These are phyloP conservation scores for Chelmon rostratus DNA, from an alignment of 2,797 vertebrate species.

Conservation along the genomic window DNA sequence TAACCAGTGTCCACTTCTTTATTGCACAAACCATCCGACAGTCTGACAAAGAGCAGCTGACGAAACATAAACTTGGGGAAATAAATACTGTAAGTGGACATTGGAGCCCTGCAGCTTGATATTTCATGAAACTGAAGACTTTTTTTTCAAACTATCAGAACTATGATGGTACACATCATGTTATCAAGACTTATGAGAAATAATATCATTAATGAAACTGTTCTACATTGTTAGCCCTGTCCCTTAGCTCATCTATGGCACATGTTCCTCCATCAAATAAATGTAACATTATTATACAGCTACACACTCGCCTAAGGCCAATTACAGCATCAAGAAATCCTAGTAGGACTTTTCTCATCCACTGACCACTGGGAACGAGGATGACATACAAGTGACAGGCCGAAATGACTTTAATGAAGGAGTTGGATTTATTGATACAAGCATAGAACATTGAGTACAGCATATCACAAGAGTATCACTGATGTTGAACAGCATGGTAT, in stretches of 20 bases:
- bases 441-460: background rate
- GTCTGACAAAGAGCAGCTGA: no score
- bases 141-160: background rate
- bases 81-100: no score
- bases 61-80: no score
- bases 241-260: background rate
- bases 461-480: background rate
- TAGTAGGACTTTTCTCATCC: background rate
- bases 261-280: background rate
- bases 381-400: slow-evolving; percentile 86
- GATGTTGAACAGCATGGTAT: background rate
- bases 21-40: no score
- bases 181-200: background rate
- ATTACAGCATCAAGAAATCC: background rate
- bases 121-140: background rate
- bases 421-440: slow-evolving; percentile 6
- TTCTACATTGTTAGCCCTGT: background rate
- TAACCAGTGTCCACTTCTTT: no score
- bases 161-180: background rate
- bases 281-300: background rate
- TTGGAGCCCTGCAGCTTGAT: no score
- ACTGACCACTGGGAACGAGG: slow-evolving; percentile 86
- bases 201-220: background rate
- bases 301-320: background rate
- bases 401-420: slow-evolving; percentile 10